phyloP scores from a whole-genome alignment of 2,113 vertebrate species.

The Passer domesticus region DNA sequence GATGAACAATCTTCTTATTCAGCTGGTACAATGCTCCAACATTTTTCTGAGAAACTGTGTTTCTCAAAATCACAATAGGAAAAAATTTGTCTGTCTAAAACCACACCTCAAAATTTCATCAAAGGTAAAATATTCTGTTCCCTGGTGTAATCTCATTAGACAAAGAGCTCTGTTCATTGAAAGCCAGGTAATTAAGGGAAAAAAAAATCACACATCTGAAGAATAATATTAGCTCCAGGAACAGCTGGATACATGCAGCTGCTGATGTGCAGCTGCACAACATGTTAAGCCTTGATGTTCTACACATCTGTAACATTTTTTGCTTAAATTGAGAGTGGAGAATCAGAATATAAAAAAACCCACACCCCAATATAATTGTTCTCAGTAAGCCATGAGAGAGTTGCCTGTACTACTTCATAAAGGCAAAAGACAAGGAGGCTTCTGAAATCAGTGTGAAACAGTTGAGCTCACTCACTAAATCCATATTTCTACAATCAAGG shows the following conservation, averaged over 20 bases:
- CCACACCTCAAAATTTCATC: background rate
- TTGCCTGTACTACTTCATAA: background rate
- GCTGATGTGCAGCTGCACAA: conserved; percentile 7
- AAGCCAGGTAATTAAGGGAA: background rate
- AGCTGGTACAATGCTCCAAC: background rate
- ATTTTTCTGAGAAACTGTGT: background rate
- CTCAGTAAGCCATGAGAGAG: background rate
- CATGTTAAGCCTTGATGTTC: background rate
- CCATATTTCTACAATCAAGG: background rate
- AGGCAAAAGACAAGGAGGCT: background rate
- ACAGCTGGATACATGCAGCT: conserved; percentile 42
- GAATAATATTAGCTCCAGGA: conserved; percentile 7
- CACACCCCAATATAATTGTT: background rate
- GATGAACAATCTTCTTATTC: background rate
- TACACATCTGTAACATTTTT: background rate
- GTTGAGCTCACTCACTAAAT: background rate
- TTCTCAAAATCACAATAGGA: background rate
- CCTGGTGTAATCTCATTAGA: background rate
- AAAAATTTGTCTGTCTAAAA: background rate
- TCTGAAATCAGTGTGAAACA: background rate
- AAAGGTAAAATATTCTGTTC: background rate
- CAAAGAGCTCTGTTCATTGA: background rate
- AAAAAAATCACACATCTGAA: background rate
- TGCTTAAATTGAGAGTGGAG: background rate
- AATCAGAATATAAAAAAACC: background rate